Base-by-base conservation (phyloP, 2,113 vertebrate genomes). In the Lophochroa leadbeateri region DNA sequence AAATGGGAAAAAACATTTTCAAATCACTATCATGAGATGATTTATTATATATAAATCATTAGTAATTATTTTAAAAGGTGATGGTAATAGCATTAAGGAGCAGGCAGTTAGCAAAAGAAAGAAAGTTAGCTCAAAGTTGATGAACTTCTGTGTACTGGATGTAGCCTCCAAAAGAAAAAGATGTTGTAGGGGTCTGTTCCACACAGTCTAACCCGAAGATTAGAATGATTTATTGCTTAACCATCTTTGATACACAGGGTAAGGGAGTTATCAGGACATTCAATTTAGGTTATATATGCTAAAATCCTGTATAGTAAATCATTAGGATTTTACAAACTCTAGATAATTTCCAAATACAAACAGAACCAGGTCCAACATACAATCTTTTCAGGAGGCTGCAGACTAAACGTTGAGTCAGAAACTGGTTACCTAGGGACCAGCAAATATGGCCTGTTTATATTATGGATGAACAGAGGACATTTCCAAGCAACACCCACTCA, bases 261-360 rank as follows among this genome's bases (percentile, higher is more conserved):
- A 86, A 90, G 88, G 44, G 41, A 76, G 13, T 69, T 88, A 90
- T 81, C 57, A 47, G n/a, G 28, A 41, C 31, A 29, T 82, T 93
- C 41, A 77, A 13, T 71, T 93, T 74, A 77, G n/a, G 44, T 69
- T 94, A 76, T 86, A 65, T 52, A 29, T n/a, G 49, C 55, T 86
- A 41, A 37, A 95, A 92, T 76, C 14, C 61, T 49, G 7, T 46
- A 33, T 5, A 86, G 79, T 76, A 90, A 95, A 90, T 95, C 44
- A 77, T 50, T 11, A 78, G 13, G 68, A 86, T 80, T 95, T 85
- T 90, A 88, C 47, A 76, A 94, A 52, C 44, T 20, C 64, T 28
- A 94, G 94, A 92, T 95, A 95, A 87, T 76, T 93, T 95, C 82
- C 74, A 85, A 88, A 74, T 46, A 57, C 82, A 94, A 92, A 88